Base-by-base conservation (phyloP, 2,797 vertebrate genomes). In the Cynodonichthys magdalenae region DNA sequence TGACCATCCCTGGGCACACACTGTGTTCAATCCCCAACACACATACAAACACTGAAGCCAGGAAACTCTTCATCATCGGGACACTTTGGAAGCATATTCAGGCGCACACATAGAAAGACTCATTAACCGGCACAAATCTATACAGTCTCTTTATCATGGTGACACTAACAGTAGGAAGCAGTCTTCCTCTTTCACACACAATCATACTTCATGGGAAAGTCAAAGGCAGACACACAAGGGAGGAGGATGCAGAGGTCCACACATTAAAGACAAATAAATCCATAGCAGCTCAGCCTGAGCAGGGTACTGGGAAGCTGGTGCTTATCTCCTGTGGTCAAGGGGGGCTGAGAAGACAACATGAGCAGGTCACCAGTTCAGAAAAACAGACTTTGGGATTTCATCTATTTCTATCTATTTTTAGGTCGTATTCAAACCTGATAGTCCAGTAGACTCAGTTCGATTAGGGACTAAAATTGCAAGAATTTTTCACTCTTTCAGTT, bases 91-190 rank as follows among this genome's bases (percentile, higher is more conserved):
- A 82, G 57, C 74, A 81, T 67, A 85, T 71, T 71, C 61, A 75
- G 65, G 41, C 57, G 10, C 66, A 76, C 44, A 77, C 54, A 69
- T 52, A 74, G 5, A 57, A 29, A 66, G 69, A 83, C 80, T 85
- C 81, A 87, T 88, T 85, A 86, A 74, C 64, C 15, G 14, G 46
- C 74, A 49, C 62, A 54, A 73, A 83, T 82, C 81, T 66, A 76
- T 82, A 52, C 31, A 79, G 75, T 64, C 74, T 75, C 80, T 87
- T 81, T 77, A 87, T 90, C 86, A 88, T 54, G 36, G 66, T 72
- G 79, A 88, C 79, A 79, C 63, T 51, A 82, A 77, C 63, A 63
- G 66, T 63, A 61, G 60, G 66, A 64, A 66, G 53, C 59, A 53
- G 53, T 34, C 36, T 62, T 48, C 60, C 44, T 6, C 66, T 12